Conservation (phyloP, 2,888 invertebrate genomes). For the Trimorus sp. region DNA sequence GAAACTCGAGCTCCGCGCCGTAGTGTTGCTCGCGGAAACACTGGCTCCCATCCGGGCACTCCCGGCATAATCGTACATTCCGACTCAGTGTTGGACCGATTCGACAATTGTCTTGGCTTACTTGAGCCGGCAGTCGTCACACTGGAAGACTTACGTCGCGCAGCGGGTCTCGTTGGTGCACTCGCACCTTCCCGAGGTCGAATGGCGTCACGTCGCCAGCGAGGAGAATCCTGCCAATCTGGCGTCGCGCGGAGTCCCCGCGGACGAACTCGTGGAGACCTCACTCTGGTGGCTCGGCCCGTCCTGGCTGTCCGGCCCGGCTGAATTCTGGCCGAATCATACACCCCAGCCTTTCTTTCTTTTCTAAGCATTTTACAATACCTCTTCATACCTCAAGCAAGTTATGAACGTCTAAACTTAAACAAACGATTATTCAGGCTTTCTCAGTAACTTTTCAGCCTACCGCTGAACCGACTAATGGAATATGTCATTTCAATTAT, state of each 20-base stretch:
- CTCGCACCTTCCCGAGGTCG: not conserved
- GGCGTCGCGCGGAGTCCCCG: constrained; percentile 38
- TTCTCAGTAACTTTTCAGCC: no score
- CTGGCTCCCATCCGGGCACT: not conserved
- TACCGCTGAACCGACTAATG: no score
- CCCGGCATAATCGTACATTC: not conserved
- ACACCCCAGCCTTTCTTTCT: no score
- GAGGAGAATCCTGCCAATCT: not conserved
- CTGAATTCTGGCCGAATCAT: not conserved
- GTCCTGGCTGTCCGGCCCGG: not conserved
- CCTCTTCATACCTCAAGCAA: no score
- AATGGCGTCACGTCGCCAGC: constrained; percentile 49
- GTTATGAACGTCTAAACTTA: no score
- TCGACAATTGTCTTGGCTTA: constrained; percentile 64
- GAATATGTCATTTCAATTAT: no score
- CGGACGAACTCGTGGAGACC: not conserved
- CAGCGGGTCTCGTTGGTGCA: constrained; percentile 58
- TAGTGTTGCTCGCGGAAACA: not conserved
- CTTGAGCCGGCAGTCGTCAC: constrained; percentile 21
- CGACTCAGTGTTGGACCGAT: constrained; percentile 15
- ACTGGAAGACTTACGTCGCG: no score
- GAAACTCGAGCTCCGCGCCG: not conserved
- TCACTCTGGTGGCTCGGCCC: constrained; percentile 1
- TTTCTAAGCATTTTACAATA: no score
- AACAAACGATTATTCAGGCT: no score